Evolutionary conservation across 30 jellyfish, hydroid and myxozoan species (phyloP).

Genomic region (Cassiopea andromeda): DNA sequence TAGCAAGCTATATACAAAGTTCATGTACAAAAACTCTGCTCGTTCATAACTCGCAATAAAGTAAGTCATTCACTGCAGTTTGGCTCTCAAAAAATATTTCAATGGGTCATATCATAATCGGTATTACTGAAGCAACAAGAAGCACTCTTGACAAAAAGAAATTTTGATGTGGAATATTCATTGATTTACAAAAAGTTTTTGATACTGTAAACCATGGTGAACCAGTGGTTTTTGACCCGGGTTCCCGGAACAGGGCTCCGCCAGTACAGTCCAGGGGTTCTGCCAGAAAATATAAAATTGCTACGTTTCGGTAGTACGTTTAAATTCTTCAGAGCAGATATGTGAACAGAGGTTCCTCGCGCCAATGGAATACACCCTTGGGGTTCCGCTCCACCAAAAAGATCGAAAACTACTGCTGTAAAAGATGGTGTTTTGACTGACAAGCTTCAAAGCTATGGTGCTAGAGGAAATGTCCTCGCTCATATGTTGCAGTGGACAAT

Average conservation of each 20-base stretch:
- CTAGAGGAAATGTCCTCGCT: constrained; percentile 46
- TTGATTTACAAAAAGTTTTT: too few species aligned
- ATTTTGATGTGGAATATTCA: constrained; percentile 68
- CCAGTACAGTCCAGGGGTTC: too few species aligned
- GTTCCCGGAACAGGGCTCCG: too few species aligned
- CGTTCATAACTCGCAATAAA: constrained; percentile 11
- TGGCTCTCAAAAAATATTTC: constrained; percentile 59
- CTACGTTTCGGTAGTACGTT: too few species aligned
- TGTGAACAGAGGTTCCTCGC: too few species aligned
- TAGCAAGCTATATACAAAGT: constrained; percentile 51
- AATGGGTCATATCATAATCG: constrained; percentile 48
- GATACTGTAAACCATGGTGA: constrained; percentile 32
- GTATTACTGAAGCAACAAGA: constrained; percentile 59
- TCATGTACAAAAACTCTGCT: constrained; percentile 37
- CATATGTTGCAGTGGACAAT: constrained; percentile 54
- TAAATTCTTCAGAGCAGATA: too few species aligned
- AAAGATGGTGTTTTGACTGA: constrained; percentile 36
- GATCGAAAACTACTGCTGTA: too few species aligned
- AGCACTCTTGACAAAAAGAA: constrained; percentile 50
- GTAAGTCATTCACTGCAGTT: constrained; percentile 35
- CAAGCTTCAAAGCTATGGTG: constrained; percentile 65
- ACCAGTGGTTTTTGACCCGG: constrained; percentile 46
- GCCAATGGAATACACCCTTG: too few species aligned
- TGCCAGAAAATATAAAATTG: too few species aligned
- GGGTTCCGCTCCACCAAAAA: too few species aligned